These are phyloP conservation scores for Mus musculus DNA, from an alignment of 2,113 vertebrate species.

Conservation along the genomic window GRCm39 chr10:110311001-110311500, in stretches of 20 bases:
- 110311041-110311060: background rate
- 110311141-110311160: slow-evolving; percentile 9
- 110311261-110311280: background rate
- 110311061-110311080: background rate
- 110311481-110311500: slow-evolving; percentile 47
- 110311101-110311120: slow-evolving; percentile 29
- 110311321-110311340: slow-evolving; percentile 4
- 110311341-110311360: slow-evolving; percentile 38
- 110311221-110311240: background rate
- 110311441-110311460: slow-evolving; percentile 70
- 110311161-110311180: slow-evolving; percentile 39
- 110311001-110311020: background rate
- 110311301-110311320: background rate
- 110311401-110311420: slow-evolving; percentile 71
- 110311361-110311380: slow-evolving; percentile 66
- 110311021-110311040: slow-evolving; percentile 24
- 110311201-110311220: slow-evolving; percentile 32
- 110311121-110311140: slow-evolving; percentile 28
- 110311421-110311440: slow-evolving; percentile 71
- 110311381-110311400: slow-evolving; percentile 67
- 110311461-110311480: slow-evolving; percentile 53
- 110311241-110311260: slow-evolving; percentile 28
- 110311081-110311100: slow-evolving; percentile 31
- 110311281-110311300: background rate
- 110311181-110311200: background rate